Evolutionary conservation across 2,888 invertebrate species (phyloP), one percentile per base, ranked within the genome.

Genomic region (Eutolmus rufibarbis): DNA sequence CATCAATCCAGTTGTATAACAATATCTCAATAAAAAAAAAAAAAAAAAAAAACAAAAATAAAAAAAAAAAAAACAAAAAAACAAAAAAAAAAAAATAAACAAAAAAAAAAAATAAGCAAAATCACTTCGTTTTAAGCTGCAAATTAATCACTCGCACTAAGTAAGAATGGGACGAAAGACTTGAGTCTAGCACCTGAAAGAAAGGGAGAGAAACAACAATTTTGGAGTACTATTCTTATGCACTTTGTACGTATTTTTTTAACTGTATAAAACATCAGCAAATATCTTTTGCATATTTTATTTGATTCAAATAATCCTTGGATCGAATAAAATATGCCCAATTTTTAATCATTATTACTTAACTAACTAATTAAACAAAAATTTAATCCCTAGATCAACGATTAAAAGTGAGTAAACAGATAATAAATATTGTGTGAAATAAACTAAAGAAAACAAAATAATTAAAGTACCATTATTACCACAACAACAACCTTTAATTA

Each of bases 401-500:
- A 82, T n/a, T 51, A 56, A 56, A 81, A 5, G 51, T 31, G 28
- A 81, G 51, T 34, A 19, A 81, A 66, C 7, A 28, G 5, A 66
- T 40, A 40, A 40, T 12, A 40, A 66, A 66, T 28, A 28, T 19
- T 66, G 23, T 23, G 66, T 66, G 23, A 66, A 40, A 12, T 12
- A 40, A 66, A 66, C 34, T 34, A 34, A 34, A 34, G 7, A 34
- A 66, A 12, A 56, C 9, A 37, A 37, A n/a, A 76, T 76, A 76
- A 9, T 37, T 34, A 76, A 76, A 76, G 37, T 76, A 76, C 76
- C 76, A 66, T 76, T 37, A 37, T 51, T 81, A 81, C 81, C 51
- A 81, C 56, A 28, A 81, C 51, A 81, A 81, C 81, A 51, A 81
- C 81, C 34, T 51, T 23, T 46, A 51, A 81, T n/a, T 81, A 81